A percentile compares a stretch with the other conserved stretches of the same genome.
Conservation (phyloP, 2,888 invertebrate genomes). For the Dioctria linearis region DNA sequence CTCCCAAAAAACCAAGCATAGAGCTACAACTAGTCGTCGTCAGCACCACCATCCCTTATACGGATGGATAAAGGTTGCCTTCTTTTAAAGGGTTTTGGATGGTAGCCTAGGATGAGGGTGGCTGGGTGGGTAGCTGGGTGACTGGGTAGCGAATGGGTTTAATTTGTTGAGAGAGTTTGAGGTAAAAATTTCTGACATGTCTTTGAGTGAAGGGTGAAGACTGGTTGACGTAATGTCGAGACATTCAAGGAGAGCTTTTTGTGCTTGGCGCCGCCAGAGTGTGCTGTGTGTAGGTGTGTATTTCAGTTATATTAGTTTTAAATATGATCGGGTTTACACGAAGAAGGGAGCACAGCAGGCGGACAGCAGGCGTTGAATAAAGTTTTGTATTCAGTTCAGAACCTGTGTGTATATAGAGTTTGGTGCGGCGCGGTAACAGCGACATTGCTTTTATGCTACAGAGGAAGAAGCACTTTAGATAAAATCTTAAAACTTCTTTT, state of each 20-base stretch:
- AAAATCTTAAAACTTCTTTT: slow-evolving; percentile 51
- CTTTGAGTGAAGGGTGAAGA: slow-evolving; percentile 59
- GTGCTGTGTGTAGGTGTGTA: slow-evolving; percentile 5
- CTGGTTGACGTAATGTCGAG: slow-evolving; percentile 57
- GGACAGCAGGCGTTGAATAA: slow-evolving; percentile 4
- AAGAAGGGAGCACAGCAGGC: not conserved
- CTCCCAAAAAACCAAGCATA: not conserved
- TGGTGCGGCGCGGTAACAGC: slow-evolving; percentile 19
- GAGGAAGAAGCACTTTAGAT: slow-evolving; percentile 47
- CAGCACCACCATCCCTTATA: not conserved
- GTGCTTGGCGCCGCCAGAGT: not conserved
- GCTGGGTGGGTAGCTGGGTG: not conserved
- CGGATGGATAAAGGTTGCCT: not conserved
- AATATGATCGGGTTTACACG: slow-evolving; percentile 13
- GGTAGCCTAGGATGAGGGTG: not conserved
- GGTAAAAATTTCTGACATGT: slow-evolving; percentile 55
- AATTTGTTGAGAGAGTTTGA: slow-evolving; percentile 9
- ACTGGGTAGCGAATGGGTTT: not conserved
- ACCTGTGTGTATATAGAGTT: slow-evolving; percentile 19
- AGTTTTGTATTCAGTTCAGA: slow-evolving; percentile 56
- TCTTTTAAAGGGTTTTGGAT: not conserved
- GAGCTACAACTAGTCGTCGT: not conserved
- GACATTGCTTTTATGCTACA: slow-evolving; percentile 47
- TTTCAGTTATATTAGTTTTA: too few relatives aligned
- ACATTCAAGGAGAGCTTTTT: slow-evolving; percentile 54